These are phyloP conservation scores for Neostethus bicornis DNA, from an alignment of 2,797 vertebrate species.

Conservation along the genomic window DNA sequence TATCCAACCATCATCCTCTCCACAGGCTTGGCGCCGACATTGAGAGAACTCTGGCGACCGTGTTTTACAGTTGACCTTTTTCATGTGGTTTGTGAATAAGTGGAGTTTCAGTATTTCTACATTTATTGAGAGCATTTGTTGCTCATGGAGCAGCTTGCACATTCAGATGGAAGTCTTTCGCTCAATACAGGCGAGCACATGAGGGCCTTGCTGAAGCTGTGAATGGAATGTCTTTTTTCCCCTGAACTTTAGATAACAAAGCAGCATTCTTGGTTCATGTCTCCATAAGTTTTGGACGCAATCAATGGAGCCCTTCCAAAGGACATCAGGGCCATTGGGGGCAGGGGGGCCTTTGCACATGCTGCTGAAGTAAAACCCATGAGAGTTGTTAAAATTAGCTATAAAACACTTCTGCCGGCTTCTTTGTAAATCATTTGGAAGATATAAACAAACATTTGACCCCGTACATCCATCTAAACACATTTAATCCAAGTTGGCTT, in stretches of 20 bases:
- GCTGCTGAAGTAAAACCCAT: constrained; percentile 14
- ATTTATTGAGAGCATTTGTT: constrained; percentile 23
- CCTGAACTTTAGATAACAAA: constrained; percentile 42
- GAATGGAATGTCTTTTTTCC: constrained; percentile 51
- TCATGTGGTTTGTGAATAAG: constrained; percentile 63
- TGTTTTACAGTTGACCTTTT: constrained; percentile 75
- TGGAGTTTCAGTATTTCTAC: constrained; percentile 49
- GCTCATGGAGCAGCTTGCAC: constrained; percentile 37
- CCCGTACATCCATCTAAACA: not conserved
- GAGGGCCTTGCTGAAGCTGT: constrained; percentile 32
- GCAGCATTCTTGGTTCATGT: constrained; percentile 26
- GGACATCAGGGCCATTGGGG: constrained; percentile 23
- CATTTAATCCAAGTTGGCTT: not conserved
- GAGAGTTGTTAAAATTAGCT: constrained; percentile 21
- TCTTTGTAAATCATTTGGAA: constrained; percentile 17
- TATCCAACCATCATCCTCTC: constrained; percentile 47
- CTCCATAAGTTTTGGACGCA: constrained; percentile 33
- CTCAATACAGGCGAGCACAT: constrained; percentile 23
- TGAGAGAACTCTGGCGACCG: constrained; percentile 49
- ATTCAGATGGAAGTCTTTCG: constrained; percentile 38
- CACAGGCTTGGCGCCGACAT: constrained; percentile 44
- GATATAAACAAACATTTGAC: constrained; percentile 4
- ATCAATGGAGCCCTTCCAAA: constrained; percentile 24
- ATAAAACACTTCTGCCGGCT: constrained; percentile 18
- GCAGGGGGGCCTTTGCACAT: constrained; percentile 34